These are phyloP conservation scores for Drosophila tani DNA, from an alignment of 1,140 invertebrate genomes.

Conservation along the genomic window DNA sequence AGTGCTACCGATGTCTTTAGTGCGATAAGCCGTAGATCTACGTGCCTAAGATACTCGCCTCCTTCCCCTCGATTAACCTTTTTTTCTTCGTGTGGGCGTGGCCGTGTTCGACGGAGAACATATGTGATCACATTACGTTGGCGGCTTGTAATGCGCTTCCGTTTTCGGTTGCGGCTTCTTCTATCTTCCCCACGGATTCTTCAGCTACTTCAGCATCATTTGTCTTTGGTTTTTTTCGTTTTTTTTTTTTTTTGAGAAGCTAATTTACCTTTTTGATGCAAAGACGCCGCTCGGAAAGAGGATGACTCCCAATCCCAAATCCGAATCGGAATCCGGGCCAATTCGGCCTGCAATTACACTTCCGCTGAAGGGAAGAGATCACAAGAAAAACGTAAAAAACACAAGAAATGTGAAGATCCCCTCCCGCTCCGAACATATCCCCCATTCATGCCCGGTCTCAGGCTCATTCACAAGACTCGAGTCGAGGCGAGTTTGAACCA, in stretches of 20 bases:
- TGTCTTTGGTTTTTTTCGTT: slow-evolving; percentile 18
- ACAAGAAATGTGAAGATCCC: slow-evolving; percentile 27
- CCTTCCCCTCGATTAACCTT: background rate
- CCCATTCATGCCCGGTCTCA: slow-evolving; percentile 42
- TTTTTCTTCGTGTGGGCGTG: slow-evolving; percentile 39
- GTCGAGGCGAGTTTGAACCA: slow-evolving; percentile 45
- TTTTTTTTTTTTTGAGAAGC: slow-evolving; percentile 10
- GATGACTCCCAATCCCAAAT: slow-evolving; percentile 25
- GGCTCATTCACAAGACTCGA: slow-evolving; percentile 60
- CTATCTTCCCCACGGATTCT: slow-evolving; percentile 1
- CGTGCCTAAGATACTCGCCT: slow-evolving; percentile 46
- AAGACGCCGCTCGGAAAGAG: slow-evolving; percentile 60
- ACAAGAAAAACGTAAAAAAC: slow-evolving; percentile 19
- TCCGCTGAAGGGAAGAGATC: slow-evolving; percentile 56
- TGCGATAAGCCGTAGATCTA: slow-evolving; percentile 58
- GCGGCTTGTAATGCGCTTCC: slow-evolving; percentile 75
- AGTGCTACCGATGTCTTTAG: slow-evolving; percentile 46
- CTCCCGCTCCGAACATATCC: slow-evolving; percentile 22
- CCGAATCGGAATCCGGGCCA: slow-evolving; percentile 45
- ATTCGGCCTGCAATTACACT: slow-evolving; percentile 69
- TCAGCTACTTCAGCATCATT: slow-evolving; percentile 21
- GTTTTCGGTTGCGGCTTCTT: slow-evolving; percentile 46
- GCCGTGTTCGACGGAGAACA: slow-evolving; percentile 31
- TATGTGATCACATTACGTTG: slow-evolving; percentile 73
- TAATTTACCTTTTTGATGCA: slow-evolving; percentile 49